These are phyloP conservation scores for Darevskia mixta DNA, from an alignment of 2,797 vertebrate species.

Conservation along the genomic window DNA sequence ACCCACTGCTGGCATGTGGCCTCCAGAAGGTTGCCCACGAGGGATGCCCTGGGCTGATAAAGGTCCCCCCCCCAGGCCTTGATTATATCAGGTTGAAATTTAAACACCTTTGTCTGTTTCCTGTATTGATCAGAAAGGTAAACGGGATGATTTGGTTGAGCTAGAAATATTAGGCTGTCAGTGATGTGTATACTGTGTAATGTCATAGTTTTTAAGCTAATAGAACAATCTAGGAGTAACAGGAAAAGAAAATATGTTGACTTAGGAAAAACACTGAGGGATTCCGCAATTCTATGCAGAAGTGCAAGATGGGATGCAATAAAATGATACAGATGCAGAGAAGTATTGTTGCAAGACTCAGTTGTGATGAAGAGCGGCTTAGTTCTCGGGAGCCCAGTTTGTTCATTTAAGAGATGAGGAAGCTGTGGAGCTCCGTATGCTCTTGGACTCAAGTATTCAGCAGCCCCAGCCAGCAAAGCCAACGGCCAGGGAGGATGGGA, in stretches of 20 bases:
- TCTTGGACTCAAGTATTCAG: background rate
- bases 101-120: background rate
- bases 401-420: background rate
- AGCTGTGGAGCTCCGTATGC: background rate
- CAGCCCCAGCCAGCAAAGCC: background rate
- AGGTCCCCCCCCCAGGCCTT: background rate
- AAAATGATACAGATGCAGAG: fast-evolving
- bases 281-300: no score
- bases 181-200: background rate
- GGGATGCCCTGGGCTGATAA: no score
- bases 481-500: background rate
- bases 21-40: no score
- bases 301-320: background rate
- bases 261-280: background rate
- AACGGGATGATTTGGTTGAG: conserved; percentile 1
- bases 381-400: background rate
- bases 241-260: background rate
- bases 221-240: background rate
- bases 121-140: background rate
- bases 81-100: background rate
- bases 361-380: background rate
- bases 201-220: background rate
- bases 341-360: background rate
- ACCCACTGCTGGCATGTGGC: no score
- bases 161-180: background rate